Evolutionary conservation across 2,797 vertebrate genomes (phyloP).

Genomic region (Gouania willdenowi): DNA sequence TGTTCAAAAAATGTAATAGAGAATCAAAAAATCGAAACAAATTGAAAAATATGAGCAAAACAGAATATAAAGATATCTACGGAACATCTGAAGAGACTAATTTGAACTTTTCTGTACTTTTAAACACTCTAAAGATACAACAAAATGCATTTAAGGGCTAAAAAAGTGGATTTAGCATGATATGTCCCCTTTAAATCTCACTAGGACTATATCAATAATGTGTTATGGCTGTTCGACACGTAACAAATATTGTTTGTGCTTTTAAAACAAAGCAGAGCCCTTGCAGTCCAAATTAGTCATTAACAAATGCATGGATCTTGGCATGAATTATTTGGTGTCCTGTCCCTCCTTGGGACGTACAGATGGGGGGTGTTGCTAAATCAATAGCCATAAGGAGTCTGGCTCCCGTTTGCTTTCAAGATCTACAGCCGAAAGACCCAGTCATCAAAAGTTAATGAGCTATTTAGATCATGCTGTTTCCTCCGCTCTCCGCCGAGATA

Average conservation of each 20-base stretch:
- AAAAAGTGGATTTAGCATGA: no score
- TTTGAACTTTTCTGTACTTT: no score
- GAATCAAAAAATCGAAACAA: no score
- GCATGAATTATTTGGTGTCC: constrained; percentile 68
- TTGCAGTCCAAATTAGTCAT: constrained; percentile 39
- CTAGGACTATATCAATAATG: constrained; percentile 3
- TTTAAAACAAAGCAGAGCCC: constrained; percentile 31
- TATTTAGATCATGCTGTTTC: constrained; percentile 72
- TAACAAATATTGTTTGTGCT: constrained; percentile 19
- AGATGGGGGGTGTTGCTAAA: constrained; percentile 39
- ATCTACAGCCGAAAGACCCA: constrained; percentile 70
- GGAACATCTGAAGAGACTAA: no score
- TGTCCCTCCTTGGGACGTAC: constrained; percentile 30
- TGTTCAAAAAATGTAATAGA: no score
- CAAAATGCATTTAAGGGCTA: no score
- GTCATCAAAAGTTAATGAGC: constrained; percentile 78
- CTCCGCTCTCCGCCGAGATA: constrained; percentile 53
- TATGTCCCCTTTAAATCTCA: no score
- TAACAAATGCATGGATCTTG: constrained; percentile 46
- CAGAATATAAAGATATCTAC: no score
- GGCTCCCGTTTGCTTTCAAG: constrained; percentile 70
- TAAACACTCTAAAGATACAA: no score
- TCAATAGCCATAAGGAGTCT: constrained; percentile 72
- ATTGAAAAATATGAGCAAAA: no score
- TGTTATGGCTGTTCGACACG: constrained; percentile 8